These are phyloP conservation scores for Phrynocephalus forsythii DNA, from an alignment of 2,797 vertebrate genomes.

Conservation along the genomic window DNA sequence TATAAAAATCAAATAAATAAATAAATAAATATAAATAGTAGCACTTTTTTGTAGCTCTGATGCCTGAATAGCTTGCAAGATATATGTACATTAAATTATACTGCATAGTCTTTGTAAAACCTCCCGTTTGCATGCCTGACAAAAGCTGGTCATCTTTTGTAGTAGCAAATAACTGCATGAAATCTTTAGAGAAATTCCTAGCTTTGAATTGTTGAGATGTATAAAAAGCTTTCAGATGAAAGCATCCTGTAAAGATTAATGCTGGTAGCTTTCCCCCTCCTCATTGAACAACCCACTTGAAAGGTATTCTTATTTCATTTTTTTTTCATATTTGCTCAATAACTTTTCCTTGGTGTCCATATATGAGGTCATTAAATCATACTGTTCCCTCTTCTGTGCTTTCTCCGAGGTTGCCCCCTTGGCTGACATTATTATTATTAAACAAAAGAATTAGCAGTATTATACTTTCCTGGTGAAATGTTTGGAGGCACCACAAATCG, in stretches of 20 bases:
- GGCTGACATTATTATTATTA: neutral
- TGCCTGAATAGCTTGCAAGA: neutral
- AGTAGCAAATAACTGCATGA: neutral
- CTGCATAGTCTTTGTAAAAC: neutral
- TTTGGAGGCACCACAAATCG: neutral
- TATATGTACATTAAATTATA: neutral
- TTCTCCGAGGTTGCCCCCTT: neutral
- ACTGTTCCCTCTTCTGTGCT: neutral
- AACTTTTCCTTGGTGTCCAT: neutral
- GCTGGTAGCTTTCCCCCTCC: neutral
- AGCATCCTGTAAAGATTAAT: constrained; percentile 2
- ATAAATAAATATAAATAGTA: too few species aligned
- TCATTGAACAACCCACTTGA: neutral
- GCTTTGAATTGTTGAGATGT: neutral
- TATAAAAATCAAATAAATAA: too few species aligned
- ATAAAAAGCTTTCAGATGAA: neutral
- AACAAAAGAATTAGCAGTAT: neutral
- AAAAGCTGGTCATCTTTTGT: neutral
- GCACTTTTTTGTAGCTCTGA: neutral
- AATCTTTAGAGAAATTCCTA: neutral
- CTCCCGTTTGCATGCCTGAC: neutral
- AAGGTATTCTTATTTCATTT: neutral
- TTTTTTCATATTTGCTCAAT: neutral
- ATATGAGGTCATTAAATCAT: constrained; percentile 18
- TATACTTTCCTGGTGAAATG: neutral